A percentile compares a stretch with the other conserved stretches of the same genome.
Evolutionary conservation across 2,888 invertebrate species (phyloP).

Genomic region (Tromatobia lineatoria): DNA sequence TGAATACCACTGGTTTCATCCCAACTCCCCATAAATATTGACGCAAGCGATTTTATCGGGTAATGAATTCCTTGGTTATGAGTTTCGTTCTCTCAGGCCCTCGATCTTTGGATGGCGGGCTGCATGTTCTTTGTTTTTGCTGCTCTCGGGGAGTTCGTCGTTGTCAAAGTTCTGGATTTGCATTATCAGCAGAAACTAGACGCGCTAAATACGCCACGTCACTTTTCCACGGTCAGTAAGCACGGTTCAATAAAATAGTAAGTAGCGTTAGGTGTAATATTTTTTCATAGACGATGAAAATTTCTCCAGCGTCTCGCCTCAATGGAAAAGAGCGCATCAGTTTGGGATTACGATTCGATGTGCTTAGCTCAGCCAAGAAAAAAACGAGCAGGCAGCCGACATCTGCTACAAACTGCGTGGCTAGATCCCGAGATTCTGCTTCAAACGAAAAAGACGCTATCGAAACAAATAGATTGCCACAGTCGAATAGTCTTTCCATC

Average conservation of each 20-base stretch:
- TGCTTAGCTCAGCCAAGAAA: constrained; percentile 73
- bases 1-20: too few species aligned
- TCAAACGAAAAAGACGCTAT: constrained; percentile 89
- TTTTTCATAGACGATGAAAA: not conserved
- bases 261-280: not conserved
- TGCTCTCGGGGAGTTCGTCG: constrained; percentile 93
- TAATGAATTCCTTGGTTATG: constrained; percentile 23
- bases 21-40: too few species aligned
- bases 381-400: constrained; percentile 78
- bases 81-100: constrained; percentile 87
- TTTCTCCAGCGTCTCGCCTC: constrained; percentile 87
- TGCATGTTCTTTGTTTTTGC: constrained; percentile 96
- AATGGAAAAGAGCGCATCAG: constrained; percentile 88
- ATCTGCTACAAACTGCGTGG: constrained; percentile 83
- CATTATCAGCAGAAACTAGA: constrained; percentile 88
- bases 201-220: constrained; percentile 74
- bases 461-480: constrained; percentile 92
- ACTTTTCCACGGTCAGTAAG: constrained; percentile 76
- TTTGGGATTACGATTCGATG: constrained; percentile 79
- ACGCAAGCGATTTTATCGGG: too few species aligned
- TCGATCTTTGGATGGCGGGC: constrained; percentile 95
- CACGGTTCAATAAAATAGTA: not conserved
- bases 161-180: constrained; percentile 93
- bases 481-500: constrained; percentile 92
- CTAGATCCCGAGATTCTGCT: constrained; percentile 79